Evolutionary conservation across 1,140 invertebrate genomes (phyloP), one percentile per base, ranked within the genome.

Genomic region (Heliconius himera): DNA sequence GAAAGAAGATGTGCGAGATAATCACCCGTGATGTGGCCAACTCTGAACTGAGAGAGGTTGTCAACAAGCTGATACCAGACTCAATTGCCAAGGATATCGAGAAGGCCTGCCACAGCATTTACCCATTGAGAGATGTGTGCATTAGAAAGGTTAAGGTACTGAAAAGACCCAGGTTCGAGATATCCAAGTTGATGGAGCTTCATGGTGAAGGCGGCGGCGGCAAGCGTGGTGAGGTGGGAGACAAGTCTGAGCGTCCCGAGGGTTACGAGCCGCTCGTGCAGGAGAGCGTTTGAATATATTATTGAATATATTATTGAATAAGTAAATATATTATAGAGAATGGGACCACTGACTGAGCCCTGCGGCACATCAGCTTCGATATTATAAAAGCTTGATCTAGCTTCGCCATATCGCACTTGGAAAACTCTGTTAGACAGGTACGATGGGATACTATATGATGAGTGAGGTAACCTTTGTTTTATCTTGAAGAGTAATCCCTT

Each of bases 81-180:
- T 99, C 98, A 41, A 99, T 99, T 89, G 99, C 99, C 60, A 99
- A 99, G 95, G 99, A 99, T 89, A 99, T 99, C 91, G 99, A 99
- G 93, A 99, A 99, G 95, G 96, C 96, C 9, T 99, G 98, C 87
- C 98, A 99, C 90, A 97, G 97, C 71, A 99, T 99, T 90, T 99
- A 99, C 91, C 99, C 99, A 9, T 96, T 99, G 5, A 98, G 99
- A 84, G 99, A 99, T 96, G 99, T 99, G 1, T 99, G 98, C 95
- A 99, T 99, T 89, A 97, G 99, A 80, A 99, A 99, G 96, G 98
- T 99, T 0, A 99, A 99, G 95, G 99, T 99, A 73, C 95, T 99
- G 91, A 99, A 99, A 95, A 99, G 99, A 94, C 99, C 99, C 9
- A 97, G 99, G 85, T 99, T 99, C 93, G 99, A 99, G 92, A 95